Percentiles rank a stretch among this genome's conserved stretches.
These are phyloP conservation scores for Balaeniceps rex DNA, from an alignment of 2,113 vertebrate genomes.

Conservation along the genomic window DNA sequence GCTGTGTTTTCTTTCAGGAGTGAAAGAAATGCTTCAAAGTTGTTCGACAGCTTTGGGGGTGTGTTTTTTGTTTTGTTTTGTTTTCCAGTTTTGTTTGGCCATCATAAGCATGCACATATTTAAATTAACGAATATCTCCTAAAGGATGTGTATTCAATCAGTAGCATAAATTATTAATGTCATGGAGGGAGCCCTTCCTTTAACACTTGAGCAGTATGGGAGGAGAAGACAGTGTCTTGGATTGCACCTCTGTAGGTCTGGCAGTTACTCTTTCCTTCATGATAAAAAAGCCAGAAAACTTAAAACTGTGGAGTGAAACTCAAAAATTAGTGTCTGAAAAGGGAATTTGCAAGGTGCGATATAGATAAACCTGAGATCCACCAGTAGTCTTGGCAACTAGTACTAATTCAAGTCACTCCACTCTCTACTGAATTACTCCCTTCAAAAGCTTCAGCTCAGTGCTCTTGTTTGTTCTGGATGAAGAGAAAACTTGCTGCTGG, in stretches of 20 bases:
- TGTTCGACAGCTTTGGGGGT: not conserved
- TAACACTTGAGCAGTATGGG: not conserved
- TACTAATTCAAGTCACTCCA: not conserved
- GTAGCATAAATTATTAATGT: not conserved
- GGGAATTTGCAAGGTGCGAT: not conserved
- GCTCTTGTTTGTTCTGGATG: not conserved
- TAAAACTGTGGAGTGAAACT: not conserved
- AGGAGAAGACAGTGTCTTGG: not conserved
- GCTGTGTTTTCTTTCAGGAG: not conserved
- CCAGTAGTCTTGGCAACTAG: not conserved
- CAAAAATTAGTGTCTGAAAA: not conserved
- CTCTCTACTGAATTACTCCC: not conserved
- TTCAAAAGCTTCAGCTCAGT: not conserved
- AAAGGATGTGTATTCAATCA: not conserved
- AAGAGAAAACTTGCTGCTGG: not conserved
- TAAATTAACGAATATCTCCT: not conserved
- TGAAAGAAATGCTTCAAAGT: not conserved
- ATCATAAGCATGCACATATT: not conserved
- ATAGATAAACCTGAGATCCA: not conserved
- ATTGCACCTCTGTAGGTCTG: not conserved
- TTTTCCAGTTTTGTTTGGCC: not conserved
- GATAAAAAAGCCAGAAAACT: not conserved
- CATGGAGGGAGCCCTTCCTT: not conserved
- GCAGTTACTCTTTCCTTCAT: not conserved
- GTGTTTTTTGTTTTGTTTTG: not conserved